Base-by-base conservation (phyloP, 2,113 vertebrate species). In the Ardeotis arabs region DNA sequence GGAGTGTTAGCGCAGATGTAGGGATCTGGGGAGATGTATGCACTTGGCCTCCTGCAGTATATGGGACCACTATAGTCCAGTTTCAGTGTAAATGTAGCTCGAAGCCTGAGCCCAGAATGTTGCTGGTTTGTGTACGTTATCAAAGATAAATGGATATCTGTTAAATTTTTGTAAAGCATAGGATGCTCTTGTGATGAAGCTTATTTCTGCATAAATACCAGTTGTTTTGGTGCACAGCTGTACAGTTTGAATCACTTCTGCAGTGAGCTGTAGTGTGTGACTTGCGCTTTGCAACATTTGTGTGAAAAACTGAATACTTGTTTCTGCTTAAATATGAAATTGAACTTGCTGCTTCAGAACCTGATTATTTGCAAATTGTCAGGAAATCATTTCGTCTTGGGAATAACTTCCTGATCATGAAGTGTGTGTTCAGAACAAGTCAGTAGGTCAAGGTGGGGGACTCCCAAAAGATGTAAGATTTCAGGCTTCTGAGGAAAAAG, bases 171-270 rank as follows among this genome's bases (percentile, higher is more conserved):
- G 24, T 72, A 29, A 70, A 64, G 50, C 28, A 20, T 21, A 20
- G 59, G 31, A 7, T 89, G 27, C 17, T 60, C 56, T 67, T 82
- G 69, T 75, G 39, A 10, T 67, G 25, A 63, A 58, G 72, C 31
- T 76, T 70, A 19, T 89, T 82, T 93, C 52, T 93, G 70, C 35
- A 33, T 91, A 68, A 89, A 64, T 79, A 87, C 14, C 59, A 91
- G 47, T 70, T 94, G 62, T 63, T 24, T n/a, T 60, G n/a, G 53
- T 81, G 74, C 45, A 75, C 72, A 86, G 50, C 92, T 92, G 76
- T 15, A 24, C 28, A 12, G 64, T 44, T 92, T 84, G 93, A 94
- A 90, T 91, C 88, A 72, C 85, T 82, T 69, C 85, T 97, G 90
- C 35, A 0, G 79, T 44, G 49, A 84, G 67, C 78, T 95, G 41